A percentile compares a stretch with the other conserved stretches of the same genome.
Evolutionary conservation across 2,888 invertebrate genomes (phyloP).

Genomic region (Ariolimax columbianus): DNA sequence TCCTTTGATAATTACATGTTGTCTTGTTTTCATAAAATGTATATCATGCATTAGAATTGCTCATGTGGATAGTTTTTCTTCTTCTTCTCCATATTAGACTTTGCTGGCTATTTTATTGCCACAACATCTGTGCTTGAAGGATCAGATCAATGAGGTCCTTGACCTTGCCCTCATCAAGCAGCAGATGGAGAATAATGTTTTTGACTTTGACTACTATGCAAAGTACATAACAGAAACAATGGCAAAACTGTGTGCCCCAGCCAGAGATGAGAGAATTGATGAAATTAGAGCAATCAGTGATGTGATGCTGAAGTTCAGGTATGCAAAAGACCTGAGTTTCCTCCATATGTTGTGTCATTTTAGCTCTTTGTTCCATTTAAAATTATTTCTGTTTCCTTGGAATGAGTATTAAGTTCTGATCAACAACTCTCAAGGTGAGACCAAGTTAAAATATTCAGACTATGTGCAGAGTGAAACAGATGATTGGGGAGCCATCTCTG

Average conservation of each 20-base stretch:
- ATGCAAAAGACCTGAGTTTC: slow-evolving; percentile 44
- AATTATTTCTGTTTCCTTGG: too few species aligned
- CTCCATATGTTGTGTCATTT: not conserved
- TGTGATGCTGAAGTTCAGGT: slow-evolving; percentile 85
- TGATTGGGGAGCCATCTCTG: too few species aligned
- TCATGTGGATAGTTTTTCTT: not conserved
- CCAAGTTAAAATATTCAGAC: too few species aligned
- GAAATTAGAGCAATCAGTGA: slow-evolving; percentile 87
- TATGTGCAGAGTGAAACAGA: too few species aligned
- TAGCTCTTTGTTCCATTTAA: too few species aligned
- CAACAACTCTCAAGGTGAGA: too few species aligned
- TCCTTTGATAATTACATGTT: too few species aligned
- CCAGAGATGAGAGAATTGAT: slow-evolving; percentile 91
- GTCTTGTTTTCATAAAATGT: too few species aligned
- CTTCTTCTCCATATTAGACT: slow-evolving; percentile 1
- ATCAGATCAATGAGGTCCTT: slow-evolving; percentile 91
- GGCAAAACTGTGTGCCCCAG: slow-evolving; percentile 94
- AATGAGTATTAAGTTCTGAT: too few species aligned
- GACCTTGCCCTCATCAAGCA: slow-evolving; percentile 92
- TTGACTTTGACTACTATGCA: slow-evolving; percentile 89
- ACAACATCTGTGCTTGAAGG: slow-evolving; percentile 89
- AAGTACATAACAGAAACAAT: slow-evolving; percentile 92
- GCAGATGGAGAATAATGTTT: slow-evolving; percentile 88
- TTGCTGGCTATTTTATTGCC: slow-evolving; percentile 83
- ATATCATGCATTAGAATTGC: too few species aligned